Conservation (phyloP, 2,888 invertebrate genomes). For the Congeria kusceri region DNA sequence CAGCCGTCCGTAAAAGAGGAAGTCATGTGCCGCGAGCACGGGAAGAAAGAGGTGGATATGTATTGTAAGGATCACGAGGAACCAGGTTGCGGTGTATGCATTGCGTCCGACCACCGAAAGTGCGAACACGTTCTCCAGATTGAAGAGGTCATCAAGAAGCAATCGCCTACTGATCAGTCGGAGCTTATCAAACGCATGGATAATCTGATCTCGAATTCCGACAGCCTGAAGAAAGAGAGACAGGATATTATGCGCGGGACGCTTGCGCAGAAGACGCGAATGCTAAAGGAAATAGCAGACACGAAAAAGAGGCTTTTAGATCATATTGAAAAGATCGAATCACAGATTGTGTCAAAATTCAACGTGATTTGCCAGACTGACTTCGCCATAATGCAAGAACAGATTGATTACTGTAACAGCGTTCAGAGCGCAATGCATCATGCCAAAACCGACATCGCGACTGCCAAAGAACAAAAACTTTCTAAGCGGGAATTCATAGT, state of each 20-base stretch:
- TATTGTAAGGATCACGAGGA: slow-evolving; percentile 66
- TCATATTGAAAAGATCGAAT: slow-evolving; percentile 60
- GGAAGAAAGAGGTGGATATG: slow-evolving; percentile 61
- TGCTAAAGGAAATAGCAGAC: slow-evolving; percentile 54
- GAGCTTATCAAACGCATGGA: slow-evolving; percentile 59
- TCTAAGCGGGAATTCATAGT: slow-evolving; percentile 57
- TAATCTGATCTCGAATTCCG: slow-evolving; percentile 44
- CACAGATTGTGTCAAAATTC: slow-evolving; percentile 56
- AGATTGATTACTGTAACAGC: slow-evolving; percentile 62
- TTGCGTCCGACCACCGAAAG: slow-evolving; percentile 59
- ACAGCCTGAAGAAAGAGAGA: slow-evolving; percentile 51
- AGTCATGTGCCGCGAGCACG: slow-evolving; percentile 57
- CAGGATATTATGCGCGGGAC: slow-evolving; percentile 59
- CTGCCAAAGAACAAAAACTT: slow-evolving; percentile 54
- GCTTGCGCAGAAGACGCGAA: slow-evolving; percentile 49
- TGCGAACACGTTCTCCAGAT: slow-evolving; percentile 64
- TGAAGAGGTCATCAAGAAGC: slow-evolving; percentile 48
- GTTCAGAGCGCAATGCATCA: slow-evolving; percentile 62
- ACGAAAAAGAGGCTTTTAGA: slow-evolving; percentile 55
- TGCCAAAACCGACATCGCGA: slow-evolving; percentile 46
- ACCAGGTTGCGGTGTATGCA: slow-evolving; percentile 65
- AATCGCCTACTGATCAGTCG: slow-evolving; percentile 37
- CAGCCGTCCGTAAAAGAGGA: slow-evolving; percentile 58
- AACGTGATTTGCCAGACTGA: slow-evolving; percentile 57
- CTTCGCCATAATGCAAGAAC: slow-evolving; percentile 56